Percentiles rank a stretch among this genome's conserved stretches.
These are phyloP conservation scores for Alces alces DNA, from an alignment of 2,113 vertebrate species.

Conservation along the genomic window DNA sequence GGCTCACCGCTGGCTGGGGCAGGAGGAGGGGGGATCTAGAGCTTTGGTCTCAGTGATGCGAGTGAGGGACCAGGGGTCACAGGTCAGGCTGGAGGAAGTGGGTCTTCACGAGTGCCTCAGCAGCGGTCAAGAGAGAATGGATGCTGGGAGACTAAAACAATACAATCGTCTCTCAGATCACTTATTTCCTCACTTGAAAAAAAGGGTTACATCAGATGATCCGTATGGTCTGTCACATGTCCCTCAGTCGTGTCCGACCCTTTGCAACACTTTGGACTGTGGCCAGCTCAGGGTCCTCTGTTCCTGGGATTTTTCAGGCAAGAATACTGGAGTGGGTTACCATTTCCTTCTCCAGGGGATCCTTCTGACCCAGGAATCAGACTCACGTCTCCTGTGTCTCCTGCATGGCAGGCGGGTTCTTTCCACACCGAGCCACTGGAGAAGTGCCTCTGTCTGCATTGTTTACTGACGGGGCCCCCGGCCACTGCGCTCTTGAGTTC, in stretches of 20 bases:
- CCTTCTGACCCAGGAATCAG: background rate
- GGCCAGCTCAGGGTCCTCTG: background rate
- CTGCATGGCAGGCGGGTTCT: background rate
- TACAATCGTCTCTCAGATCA: background rate
- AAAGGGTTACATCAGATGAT: background rate
- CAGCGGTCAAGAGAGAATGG: background rate
- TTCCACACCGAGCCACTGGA: background rate
- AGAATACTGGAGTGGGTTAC: background rate
- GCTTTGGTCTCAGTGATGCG: background rate
- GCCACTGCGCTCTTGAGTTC: background rate
- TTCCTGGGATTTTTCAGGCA: background rate
- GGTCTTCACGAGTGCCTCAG: background rate
- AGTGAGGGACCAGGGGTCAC: background rate
- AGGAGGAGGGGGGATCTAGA: background rate
- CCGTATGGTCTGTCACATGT: background rate
- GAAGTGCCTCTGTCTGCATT: background rate
- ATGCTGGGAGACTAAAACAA: background rate
- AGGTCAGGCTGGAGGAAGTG: background rate
- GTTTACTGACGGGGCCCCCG: background rate
- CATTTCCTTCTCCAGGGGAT: background rate
- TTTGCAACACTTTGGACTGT: background rate
- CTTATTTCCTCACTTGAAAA: background rate
- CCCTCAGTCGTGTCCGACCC: background rate
- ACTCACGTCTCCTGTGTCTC: background rate
- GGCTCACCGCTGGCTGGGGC: accelerated